Evolutionary conservation across 2,888 invertebrate genomes (phyloP).

Genomic region (Campoplex nolae): DNA sequence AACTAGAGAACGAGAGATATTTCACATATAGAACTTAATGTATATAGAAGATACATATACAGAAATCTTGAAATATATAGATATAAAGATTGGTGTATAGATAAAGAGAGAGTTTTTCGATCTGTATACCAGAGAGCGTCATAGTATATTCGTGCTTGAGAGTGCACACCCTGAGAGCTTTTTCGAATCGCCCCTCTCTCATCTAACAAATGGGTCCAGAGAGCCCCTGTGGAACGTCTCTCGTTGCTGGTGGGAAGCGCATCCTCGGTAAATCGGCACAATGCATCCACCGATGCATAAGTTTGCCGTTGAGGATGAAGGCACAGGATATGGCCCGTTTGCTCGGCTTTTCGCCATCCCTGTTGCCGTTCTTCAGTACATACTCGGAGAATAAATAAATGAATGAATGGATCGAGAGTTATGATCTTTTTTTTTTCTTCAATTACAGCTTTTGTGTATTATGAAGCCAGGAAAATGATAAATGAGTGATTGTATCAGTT

Average conservation of each 20-base stretch:
- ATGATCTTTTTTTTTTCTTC: conserved; percentile 37
- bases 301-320: conserved; percentile 71
- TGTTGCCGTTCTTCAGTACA: conserved; percentile 29
- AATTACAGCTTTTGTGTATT: background rate
- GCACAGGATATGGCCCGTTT: conserved; percentile 70
- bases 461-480: background rate
- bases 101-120: conserved; percentile 36
- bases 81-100: conserved; percentile 12
- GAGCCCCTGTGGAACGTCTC: conserved; percentile 62
- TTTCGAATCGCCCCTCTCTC: conserved; percentile 71
- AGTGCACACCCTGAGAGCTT: conserved; percentile 63
- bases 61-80: conserved; percentile 5
- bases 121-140: conserved; percentile 10
- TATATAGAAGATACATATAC: background rate
- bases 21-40: conserved; percentile 10
- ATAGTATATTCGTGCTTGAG: conserved; percentile 30
- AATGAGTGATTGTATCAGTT: background rate
- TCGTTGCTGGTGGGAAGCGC: conserved; percentile 66
- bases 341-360: conserved; percentile 54
- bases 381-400: conserved; percentile 12
- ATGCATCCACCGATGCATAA: conserved; percentile 77
- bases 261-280: conserved; percentile 73
- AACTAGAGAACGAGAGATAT: conserved; percentile 34
- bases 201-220: conserved; percentile 75
- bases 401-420: conserved; percentile 19